Percentiles rank a stretch among this genome's conserved stretches.
Evolutionary conservation across 2,888 invertebrate species (phyloP).

Genomic region (Choreutis nemorana): DNA sequence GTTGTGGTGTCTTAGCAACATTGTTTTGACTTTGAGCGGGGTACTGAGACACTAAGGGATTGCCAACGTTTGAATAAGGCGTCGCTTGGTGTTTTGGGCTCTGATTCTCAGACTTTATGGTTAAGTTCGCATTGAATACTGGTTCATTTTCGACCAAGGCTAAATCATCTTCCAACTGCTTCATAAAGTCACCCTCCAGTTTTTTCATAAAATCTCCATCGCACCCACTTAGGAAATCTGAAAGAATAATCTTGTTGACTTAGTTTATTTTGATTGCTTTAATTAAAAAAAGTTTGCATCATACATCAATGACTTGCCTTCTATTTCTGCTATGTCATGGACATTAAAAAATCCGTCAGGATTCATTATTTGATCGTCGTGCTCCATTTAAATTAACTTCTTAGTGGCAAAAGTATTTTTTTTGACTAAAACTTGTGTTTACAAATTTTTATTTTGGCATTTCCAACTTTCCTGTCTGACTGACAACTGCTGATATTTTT

Average conservation of each 20-base stretch:
- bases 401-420: constrained; percentile 5
- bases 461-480: constrained; percentile 35
- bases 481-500: constrained; percentile 29
- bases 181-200: constrained; percentile 64
- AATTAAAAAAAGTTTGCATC: constrained; percentile 1
- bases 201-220: constrained; percentile 71
- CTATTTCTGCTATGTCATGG: constrained; percentile 72
- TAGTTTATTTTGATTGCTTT: constrained; percentile 8
- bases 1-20: constrained; percentile 17
- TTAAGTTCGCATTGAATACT: constrained; percentile 36
- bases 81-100: constrained; percentile 37
- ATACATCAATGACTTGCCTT: constrained; percentile 57
- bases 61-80: constrained; percentile 31
- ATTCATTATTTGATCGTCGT: constrained; percentile 43
- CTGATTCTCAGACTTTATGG: constrained; percentile 25
- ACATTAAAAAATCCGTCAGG: constrained; percentile 69
- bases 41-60: constrained; percentile 49
- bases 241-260: constrained; percentile 20
- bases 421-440: constrained; percentile 8
- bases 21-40: constrained; percentile 23
- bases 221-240: constrained; percentile 73
- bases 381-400: constrained; percentile 28
- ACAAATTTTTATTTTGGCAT: constrained; percentile 40
- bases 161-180: constrained; percentile 46
- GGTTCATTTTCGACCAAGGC: constrained; percentile 38